phyloP scores from a whole-genome alignment of 2,113 vertebrate genomes.

The Hemiscyllium ocellatum region DNA sequence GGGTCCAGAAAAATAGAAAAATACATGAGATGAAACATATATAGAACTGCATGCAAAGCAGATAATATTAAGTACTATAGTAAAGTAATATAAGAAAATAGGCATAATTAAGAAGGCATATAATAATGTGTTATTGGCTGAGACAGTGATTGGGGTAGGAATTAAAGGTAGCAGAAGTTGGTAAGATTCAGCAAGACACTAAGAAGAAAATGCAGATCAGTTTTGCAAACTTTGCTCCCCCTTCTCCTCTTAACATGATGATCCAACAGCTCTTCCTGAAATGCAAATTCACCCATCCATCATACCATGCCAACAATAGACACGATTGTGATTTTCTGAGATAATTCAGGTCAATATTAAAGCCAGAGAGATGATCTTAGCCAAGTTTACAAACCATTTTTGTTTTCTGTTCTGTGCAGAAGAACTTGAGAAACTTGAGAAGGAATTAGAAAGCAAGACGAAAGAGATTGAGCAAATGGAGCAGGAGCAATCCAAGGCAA shows the following conservation, averaged over 20 bases:
- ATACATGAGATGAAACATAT: background rate
- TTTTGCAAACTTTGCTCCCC: too few relatives aligned
- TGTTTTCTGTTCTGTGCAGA: constrained; percentile 49
- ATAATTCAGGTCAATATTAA: background rate
- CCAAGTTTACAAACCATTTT: background rate
- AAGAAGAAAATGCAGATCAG: background rate
- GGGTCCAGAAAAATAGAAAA: background rate
- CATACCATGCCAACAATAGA: background rate
- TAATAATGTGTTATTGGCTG: background rate
- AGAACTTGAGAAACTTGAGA: constrained; percentile 71
- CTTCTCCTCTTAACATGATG: background rate
- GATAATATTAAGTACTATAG: background rate
- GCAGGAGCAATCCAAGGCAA: constrained; percentile 52
- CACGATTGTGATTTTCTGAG: background rate
- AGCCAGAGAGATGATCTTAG: background rate
- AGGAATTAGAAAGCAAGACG: constrained; percentile 58
- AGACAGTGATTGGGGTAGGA: background rate
- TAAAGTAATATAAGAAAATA: background rate
- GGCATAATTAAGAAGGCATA: background rate
- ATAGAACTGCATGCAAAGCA: background rate
- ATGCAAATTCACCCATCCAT: background rate
- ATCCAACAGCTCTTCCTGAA: background rate
- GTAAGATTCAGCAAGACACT: background rate
- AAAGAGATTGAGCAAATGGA: constrained; percentile 61
- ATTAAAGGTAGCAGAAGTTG: background rate